Percentiles rank a stretch among this genome's conserved stretches.
phyloP scores from a whole-genome alignment of 1,140 invertebrate species.

The Ptiloglossa arizonensis region DNA sequence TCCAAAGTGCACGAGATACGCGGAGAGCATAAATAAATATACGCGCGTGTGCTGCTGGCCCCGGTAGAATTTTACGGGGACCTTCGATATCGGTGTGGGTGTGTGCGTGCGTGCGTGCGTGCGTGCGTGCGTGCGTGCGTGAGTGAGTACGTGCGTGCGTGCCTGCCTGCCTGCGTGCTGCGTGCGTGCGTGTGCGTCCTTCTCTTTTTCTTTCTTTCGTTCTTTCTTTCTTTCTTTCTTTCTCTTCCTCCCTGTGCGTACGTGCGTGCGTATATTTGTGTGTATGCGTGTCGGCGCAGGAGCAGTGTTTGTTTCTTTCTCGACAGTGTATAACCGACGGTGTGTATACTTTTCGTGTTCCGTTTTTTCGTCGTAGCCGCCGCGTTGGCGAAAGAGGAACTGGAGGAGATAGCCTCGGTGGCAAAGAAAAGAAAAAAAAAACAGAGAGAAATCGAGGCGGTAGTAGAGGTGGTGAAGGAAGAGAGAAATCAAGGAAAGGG shows the following conservation, averaged over 20 bases:
- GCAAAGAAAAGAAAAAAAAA: not conserved
- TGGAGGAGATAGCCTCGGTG: not conserved
- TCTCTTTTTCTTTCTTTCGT: too few relatives aligned
- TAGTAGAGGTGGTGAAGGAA: not conserved
- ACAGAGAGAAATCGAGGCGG: not conserved
- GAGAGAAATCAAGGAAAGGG: not conserved
- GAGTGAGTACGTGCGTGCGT: conserved; percentile 46
- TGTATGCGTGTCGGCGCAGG: conserved; percentile 13
- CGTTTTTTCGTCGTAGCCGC: conserved; percentile 4
- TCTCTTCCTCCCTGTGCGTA: too few relatives aligned
- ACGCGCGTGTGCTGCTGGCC: conserved; percentile 44
- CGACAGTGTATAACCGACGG: conserved; percentile 34
- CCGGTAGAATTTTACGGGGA: conserved; percentile 25
- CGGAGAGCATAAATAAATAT: conserved; percentile 61
- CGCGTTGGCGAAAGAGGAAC: conserved; percentile 21
- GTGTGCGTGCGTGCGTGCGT: conserved; percentile 39
- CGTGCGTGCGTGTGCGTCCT: conserved; percentile 19
- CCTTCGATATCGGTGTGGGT: too few relatives aligned
- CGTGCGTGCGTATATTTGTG: conserved; percentile 37
- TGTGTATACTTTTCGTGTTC: conserved; percentile 16
- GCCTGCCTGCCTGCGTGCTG: conserved; percentile 40
- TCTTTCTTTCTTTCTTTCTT: too few relatives aligned
- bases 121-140: conserved; percentile 19
- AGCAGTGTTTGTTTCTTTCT: conserved; percentile 43
- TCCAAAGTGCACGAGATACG: conserved; percentile 60